phyloP scores from a whole-genome alignment of 30 jellyfish, hydroid and myxozoan species.

The Turritopsis rubra region DNA sequence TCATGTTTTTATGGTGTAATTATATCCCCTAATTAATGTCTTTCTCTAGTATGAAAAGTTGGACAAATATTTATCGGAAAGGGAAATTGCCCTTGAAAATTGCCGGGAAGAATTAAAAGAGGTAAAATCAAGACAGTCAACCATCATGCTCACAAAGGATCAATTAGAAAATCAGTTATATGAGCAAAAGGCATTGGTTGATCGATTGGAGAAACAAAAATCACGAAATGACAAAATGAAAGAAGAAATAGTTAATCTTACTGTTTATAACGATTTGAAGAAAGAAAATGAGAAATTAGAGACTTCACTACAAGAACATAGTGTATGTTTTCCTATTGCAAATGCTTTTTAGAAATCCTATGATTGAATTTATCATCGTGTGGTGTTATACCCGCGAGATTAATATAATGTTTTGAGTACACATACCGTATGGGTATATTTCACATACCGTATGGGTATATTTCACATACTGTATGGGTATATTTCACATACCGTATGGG shows the following conservation, averaged over 20 bases:
- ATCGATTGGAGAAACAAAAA: conserved; percentile 71
- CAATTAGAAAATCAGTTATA: conserved; percentile 54
- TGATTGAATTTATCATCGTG: too few species aligned
- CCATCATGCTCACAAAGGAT: conserved; percentile 37
- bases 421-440: too few species aligned
- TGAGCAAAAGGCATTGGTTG: conserved; percentile 59
- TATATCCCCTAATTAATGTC: neutral
- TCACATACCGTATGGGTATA: too few species aligned
- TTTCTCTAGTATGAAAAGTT: conserved; percentile 57
- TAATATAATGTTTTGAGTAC: too few species aligned
- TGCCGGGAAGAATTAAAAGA: conserved; percentile 66
- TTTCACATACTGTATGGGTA: too few species aligned
- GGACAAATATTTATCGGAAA: conserved; percentile 38
- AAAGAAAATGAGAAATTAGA: conserved; percentile 20
- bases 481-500: too few species aligned
- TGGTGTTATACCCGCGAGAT: too few species aligned
- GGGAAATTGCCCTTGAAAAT: conserved; percentile 31
- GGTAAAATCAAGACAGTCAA: conserved; percentile 35
- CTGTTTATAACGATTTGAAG: conserved; percentile 14
- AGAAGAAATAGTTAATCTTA: conserved; percentile 37
- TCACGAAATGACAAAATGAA: conserved; percentile 51
- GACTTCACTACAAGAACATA: neutral
- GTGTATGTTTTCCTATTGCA: neutral
- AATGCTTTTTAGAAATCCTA: too few species aligned
- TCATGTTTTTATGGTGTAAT: neutral